Evolutionary conservation across 2,888 invertebrate species (phyloP).

Genomic region (Sarcophaga carnaria): DNA sequence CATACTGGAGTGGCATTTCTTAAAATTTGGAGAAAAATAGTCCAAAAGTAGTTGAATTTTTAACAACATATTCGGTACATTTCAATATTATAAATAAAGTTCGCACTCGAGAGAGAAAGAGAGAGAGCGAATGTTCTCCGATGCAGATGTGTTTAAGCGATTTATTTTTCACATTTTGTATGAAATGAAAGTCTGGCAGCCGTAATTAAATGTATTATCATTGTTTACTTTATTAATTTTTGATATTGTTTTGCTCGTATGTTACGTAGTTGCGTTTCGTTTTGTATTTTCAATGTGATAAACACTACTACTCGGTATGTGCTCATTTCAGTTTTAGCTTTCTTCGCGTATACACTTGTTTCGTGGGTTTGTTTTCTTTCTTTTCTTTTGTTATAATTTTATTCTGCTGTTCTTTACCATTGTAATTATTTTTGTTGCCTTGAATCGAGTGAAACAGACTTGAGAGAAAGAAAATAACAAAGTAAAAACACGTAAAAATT

Average conservation of each 20-base stretch:
- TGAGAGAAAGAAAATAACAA: conserved; percentile 19
- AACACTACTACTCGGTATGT: conserved; percentile 57
- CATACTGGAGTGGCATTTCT: too few relatives aligned
- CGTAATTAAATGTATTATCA: not conserved
- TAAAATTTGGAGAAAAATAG: too few relatives aligned
- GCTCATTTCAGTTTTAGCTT: conserved; percentile 67
- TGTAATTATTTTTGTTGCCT: conserved; percentile 23
- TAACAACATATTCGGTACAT: too few relatives aligned
- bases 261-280: conserved; percentile 49
- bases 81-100: not conserved
- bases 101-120: not conserved
- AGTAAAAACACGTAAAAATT: conserved; percentile 45
- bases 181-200: conserved; percentile 6
- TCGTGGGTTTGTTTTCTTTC: conserved; percentile 59
- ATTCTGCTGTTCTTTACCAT: conserved; percentile 6
- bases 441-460: conserved; percentile 45
- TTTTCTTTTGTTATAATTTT: not conserved
- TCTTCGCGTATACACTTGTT: conserved; percentile 67
- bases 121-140: too few relatives aligned
- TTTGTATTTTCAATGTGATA: conserved; percentile 49
- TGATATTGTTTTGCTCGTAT: conserved; percentile 28
- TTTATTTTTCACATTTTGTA: too few relatives aligned
- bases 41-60: too few relatives aligned
- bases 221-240: conserved; percentile 16
- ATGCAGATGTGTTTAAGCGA: too few relatives aligned